Evolutionary conservation across 2,797 vertebrate genomes (phyloP), one percentile per base, ranked within the genome.

Genomic region (Pangasius djambal): DNA sequence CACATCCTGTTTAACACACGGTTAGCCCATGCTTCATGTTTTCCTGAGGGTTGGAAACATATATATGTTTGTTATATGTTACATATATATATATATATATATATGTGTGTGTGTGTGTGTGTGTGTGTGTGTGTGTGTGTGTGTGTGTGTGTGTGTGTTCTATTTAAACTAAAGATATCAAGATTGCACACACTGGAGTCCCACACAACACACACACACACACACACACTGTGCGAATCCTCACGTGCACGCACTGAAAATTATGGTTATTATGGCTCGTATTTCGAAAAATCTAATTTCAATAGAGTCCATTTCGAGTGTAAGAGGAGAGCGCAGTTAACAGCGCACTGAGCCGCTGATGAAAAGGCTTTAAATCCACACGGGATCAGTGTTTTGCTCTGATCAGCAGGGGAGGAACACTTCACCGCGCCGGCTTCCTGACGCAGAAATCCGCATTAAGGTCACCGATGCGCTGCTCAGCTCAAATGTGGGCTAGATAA

Each of bases 401-500:
- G 86, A 87, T 82, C 86, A 69, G 92, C 92, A 89, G 92, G 94
- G 94, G 94, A 95, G 93, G 92, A 93, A 89, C 92, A 94, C 93
- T 95, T 95, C 94, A 95, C 94, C 94, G 94, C 93, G 37, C 94
- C 94, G 93, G 94, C 93, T 94, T 96, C 95, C 94, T 94, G 94
- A 95, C 95, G 78, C 78, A 63, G 93, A 95, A 95, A 95, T 94
- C 93, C 94, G 94, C 94, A 93, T 95, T 96, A 95, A 93, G 92
- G 92, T 92, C 94, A 95, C 92, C 93, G 94, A 94, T 93, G 95
- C 94, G 92, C 94, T 94, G 82, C 93, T 94, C 94, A 92, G 91
- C 92, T 93, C 92, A 94, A 94, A 94, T 93, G 94, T 93, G 95
- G 94, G 95, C 94, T 92, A 95, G 95, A 95, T 95, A 96, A 95